Base-by-base conservation (phyloP, 2,797 vertebrate genomes). In the Bovichtus diacanthus region DNA sequence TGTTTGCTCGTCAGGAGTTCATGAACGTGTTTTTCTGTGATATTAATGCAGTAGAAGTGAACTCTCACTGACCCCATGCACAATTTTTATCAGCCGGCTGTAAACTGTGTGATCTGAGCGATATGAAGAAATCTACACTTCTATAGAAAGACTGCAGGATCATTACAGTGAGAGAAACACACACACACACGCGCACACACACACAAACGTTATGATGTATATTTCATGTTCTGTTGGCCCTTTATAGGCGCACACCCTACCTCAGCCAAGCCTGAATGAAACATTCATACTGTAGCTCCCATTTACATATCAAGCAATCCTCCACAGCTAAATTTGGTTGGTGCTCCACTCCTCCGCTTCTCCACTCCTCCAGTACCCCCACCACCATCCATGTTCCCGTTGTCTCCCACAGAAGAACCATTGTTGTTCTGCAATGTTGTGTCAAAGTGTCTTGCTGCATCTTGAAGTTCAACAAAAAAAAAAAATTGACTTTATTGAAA, bases 221-320 rank as follows among this genome's bases (percentile, higher is more conserved):
- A 83, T 90, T 90, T 90, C 71, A 91, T 89, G 78, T 72, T 68
- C 61, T 55, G 81, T 65, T 76, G 82, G 73, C 64, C 58, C 62
- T 49, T 71, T 67, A 61, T 44, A 8, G 47, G 56, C 74, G 56
- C 74, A 38, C 55, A 64, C 64, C 8, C 62, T 44, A 66, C 80
- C 74, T 68, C 74, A 80, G 75, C 87, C 85, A 74, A 76, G 75
- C 74, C 60, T 47, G 50, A 47, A 89, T 89, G 63, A 91, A 91
- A 89, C 83, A 91, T 89, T 87, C 76, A 90, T 77, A 69, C 85
- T 49, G 49, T 11, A 12, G 59, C n/a, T 21, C 2, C 29, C 62
- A 91, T 90, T 89, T 89, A 59, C 84, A 90, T 90, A 85, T 84
- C 73, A 81, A 85, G 83, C 47, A 27, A 63, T n/a, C 9, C 39